Conservation (phyloP, 2,113 vertebrate species). For the Irena cyanogastra region DNA sequence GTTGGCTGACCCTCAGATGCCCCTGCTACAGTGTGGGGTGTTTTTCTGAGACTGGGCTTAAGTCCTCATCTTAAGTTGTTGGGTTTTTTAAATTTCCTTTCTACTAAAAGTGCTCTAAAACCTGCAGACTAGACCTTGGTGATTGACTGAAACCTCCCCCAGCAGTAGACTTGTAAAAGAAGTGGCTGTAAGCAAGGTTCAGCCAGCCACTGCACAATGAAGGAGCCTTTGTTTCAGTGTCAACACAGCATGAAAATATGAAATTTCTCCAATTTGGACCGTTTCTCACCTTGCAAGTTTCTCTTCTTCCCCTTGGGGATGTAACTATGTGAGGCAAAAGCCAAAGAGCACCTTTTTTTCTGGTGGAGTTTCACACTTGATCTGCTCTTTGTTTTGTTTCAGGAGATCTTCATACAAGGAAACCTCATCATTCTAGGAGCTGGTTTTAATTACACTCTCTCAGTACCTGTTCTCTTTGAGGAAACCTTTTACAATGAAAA, state of each 20-base stretch:
- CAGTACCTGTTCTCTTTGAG: slow-evolving; percentile 90
- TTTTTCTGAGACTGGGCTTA: not conserved
- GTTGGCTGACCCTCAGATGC: no score
- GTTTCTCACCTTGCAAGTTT: not conserved
- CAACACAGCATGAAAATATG: not conserved
- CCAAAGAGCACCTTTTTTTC: not conserved
- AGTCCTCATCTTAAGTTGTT: not conserved
- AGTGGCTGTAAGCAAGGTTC: not conserved
- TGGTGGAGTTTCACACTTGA: not conserved
- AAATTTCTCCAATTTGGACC: not conserved
- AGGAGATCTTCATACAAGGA: slow-evolving; percentile 89
- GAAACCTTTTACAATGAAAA: slow-evolving; percentile 97
- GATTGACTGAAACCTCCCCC: not conserved
- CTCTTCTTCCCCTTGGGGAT: not conserved
- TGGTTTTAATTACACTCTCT: slow-evolving; percentile 72
- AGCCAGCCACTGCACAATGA: not conserved
- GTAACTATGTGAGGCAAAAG: not conserved
- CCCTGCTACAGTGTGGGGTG: no score
- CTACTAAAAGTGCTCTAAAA: not conserved
- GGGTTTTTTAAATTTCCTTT: not conserved
- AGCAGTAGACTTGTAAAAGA: not conserved
- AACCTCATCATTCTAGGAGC: slow-evolving; percentile 82
- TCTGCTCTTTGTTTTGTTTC: slow-evolving; percentile 18
- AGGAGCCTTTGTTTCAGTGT: not conserved
- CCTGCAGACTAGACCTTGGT: not conserved